Base-by-base conservation (phyloP, 2,888 invertebrate genomes). In the Morpho achilles region DNA sequence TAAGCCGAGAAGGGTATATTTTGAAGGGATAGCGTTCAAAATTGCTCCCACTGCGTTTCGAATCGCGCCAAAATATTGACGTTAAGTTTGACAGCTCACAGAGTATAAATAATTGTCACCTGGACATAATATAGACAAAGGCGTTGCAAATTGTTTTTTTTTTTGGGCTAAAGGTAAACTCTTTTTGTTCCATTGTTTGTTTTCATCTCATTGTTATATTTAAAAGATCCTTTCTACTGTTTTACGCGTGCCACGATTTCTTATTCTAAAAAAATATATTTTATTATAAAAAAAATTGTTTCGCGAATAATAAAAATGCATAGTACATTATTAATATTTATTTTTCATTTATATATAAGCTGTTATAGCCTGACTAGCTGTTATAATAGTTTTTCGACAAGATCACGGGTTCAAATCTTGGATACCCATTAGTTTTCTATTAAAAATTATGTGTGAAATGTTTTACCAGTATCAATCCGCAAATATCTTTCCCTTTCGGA, bases 1-100 rank as follows among this genome's bases (percentile, higher is more conserved):
- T 8, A 44, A 9, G 7, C 7, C 0, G 9, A 8, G 47, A 69
- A 62, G 59, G 57, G 53, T 41, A 50, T 50, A 52, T 67, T 68
- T 63, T 0, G 22, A 41, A 53, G 53, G 60, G 58, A 56, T 42
- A 10, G 3, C 5, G 3, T 39, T 22, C 49, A 52, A 32, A 53
- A 43, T 16, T 45, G 22, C 58, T 64, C 87, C 84, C 70, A 80
- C 85, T 71, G 89, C 87, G 88, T 79, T 69, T 64, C 88, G 70
- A 89, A 89, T 88, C 84, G 84, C 85, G 87, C 87, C 78, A 75
- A 76, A 75, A 74, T 74, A 75, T 75, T 75, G 72, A 74, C 69
- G 67, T 72, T 68, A 67, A 65, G 60, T 71, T 72, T 72, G 73
- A 72, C 71, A 71, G 71, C 64, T 68, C 65, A 60, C 66, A 61